Evolutionary conservation across 2,797 vertebrate species (phyloP), one percentile per base, ranked within the genome.

Genomic region (Hippocampus kuda): DNA sequence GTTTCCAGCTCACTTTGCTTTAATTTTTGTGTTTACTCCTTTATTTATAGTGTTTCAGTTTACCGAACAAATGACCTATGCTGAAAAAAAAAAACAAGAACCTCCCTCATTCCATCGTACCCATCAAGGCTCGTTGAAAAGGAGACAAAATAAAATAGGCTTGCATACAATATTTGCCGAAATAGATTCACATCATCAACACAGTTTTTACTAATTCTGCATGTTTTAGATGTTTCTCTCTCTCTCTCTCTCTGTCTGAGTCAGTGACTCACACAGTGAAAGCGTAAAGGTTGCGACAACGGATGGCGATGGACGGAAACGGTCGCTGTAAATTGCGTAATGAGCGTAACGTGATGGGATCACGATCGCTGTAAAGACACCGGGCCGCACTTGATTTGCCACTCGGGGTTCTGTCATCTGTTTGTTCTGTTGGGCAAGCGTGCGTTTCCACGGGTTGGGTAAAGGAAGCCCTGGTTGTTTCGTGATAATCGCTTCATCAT

Each of bases 321-420:
- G 68, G 73, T 76, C 75, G 77, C 60, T 75, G 68, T 77, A 82
- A 85, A 86, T 81, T 86, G 76, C 74, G 75, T 81, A 83, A 85
- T 81, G 78, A 84, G 71, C 68, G 70, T 59, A 78, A 86, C 75
- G 68, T 70, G 79, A 77, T 77, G 79, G 77, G 81, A 83, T 80
- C 80, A 78, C 75, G 74, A 79, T 78, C 72, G 73, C 51, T n/a
- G 71, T 78, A 74, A 81, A 77, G 68, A 74, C 72, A 86, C 57
- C 69, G 77, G 75, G 74, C 76, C 71, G 81, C 1, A 6, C 71
- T 77, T 83, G 73, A 78, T 82, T 82, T 79, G 79, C 77, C 70
- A 70, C 73, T 53, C 30, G 66, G 70, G 81, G 80, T 67, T 75
- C 72, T 68, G 79, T 83, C 72, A 74, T 76, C 73, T 53, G 41